Percentiles rank a stretch among this genome's conserved stretches.
phyloP scores from a whole-genome alignment of 2,888 invertebrate genomes.

The Muschampia plurimacula region DNA sequence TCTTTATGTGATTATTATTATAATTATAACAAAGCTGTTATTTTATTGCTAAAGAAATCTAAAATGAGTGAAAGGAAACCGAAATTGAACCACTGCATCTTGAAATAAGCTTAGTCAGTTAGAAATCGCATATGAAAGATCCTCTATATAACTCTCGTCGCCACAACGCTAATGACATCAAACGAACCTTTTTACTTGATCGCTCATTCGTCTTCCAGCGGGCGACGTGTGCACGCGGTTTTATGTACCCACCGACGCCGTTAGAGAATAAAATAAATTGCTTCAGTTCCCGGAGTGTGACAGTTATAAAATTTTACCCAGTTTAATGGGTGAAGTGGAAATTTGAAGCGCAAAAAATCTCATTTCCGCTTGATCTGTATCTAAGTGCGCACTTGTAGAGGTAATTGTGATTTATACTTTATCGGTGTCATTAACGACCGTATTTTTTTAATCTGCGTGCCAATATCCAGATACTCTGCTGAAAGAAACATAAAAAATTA shows the following conservation, averaged over 20 bases:
- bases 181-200: constrained; percentile 74
- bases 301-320: constrained; percentile 35
- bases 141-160: constrained; percentile 54
- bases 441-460: not conserved
- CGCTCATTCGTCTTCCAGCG: constrained; percentile 77
- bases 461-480: not conserved
- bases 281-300: constrained; percentile 27
- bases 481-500: not conserved
- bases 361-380: constrained; percentile 30
- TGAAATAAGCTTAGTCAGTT: constrained; percentile 1
- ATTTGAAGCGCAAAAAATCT: constrained; percentile 31
- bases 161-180: constrained; percentile 76
- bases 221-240: constrained; percentile 70
- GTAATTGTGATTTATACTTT: constrained; percentile 11
- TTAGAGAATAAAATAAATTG: constrained; percentile 54
- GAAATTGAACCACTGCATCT: not conserved
- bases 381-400: constrained; percentile 12
- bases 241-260: constrained; percentile 54
- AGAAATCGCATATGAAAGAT: constrained; percentile 15
- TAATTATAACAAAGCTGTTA: too few species aligned
- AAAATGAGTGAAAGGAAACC: not conserved
- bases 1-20: too few species aligned
- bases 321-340: constrained; percentile 25
- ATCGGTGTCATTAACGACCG: constrained; percentile 7
- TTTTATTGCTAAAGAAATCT: not conserved